Conservation (phyloP, 2,888 invertebrate species). For the Dasypogon diadema region DNA sequence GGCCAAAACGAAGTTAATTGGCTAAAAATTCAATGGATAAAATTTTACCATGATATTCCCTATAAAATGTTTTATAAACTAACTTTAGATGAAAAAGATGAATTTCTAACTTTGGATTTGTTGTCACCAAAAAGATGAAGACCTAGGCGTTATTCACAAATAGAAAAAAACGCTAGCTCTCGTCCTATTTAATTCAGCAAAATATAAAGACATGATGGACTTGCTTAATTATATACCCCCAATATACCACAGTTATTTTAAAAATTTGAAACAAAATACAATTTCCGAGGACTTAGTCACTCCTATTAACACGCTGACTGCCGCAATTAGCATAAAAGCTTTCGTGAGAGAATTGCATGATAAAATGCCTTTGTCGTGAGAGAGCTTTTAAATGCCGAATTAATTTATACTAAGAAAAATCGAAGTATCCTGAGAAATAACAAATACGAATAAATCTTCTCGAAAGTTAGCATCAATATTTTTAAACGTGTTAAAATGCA, state of each 20-base stretch:
- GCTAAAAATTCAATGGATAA: constrained; percentile 30
- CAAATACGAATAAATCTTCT: too few species aligned
- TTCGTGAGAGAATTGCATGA: too few species aligned
- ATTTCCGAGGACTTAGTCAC: constrained; percentile 5
- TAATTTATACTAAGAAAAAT: too few species aligned
- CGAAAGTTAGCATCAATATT: too few species aligned
- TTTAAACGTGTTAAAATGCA: too few species aligned
- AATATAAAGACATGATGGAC: constrained; percentile 4
- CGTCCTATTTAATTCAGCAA: constrained; percentile 1
- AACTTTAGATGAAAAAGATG: constrained; percentile 14
- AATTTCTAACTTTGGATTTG: constrained; percentile 7
- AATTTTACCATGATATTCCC: constrained; percentile 40
- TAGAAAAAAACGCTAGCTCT: background rate
- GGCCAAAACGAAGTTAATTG: constrained; percentile 45
- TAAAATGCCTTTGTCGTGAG: too few species aligned
- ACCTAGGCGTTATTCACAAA: constrained; percentile 1
- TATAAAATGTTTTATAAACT: constrained; percentile 15
- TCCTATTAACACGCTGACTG: background rate
- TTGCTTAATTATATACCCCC: constrained; percentile 5
- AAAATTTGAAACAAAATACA: background rate
- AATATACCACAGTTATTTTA: constrained; percentile 6
- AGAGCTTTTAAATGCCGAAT: too few species aligned
- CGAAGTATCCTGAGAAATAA: too few species aligned
- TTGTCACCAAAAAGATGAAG: background rate
- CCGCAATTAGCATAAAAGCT: too few species aligned